Base-by-base conservation (phyloP, 1,140 invertebrate genomes). In the Euborellia annulipes region DNA sequence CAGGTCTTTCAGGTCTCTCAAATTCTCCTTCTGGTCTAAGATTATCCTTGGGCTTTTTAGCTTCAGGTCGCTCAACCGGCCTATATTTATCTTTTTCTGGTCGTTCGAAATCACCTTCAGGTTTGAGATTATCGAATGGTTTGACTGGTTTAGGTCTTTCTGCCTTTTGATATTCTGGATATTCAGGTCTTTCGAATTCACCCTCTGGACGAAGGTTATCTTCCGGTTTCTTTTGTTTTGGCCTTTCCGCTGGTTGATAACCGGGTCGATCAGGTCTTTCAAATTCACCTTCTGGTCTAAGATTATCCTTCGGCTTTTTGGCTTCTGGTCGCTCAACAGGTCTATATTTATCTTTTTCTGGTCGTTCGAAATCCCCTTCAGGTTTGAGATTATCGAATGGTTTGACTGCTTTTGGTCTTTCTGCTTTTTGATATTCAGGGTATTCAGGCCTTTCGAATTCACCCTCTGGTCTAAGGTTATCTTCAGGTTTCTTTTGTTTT, bases 181-280 rank as follows among this genome's bases (percentile, higher is more conserved):
- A 36, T 54, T 42, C 13, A 3, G 53, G 44, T 44, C 60, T 62
- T 51, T 70, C 62, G 50, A 78, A 79, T 0, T 70, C 64, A 2
- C 76, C 75, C 59, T 77, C 73, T 0, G 68, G 65, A 41, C 57
- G 60, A 0, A 78, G 48, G 53, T 77, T 76, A 51, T 77, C 73
- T 36, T 66, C 52, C 14, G 71, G 74, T 58, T 63, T 70, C 16
- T 66, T 65, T 2, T 60, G 58, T 7, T 60, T 54, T 8, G 64
- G 57, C 16, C 70, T 54, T 40, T 76, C 74, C 1, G 63, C 68
- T 9, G 70, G 69, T 41, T 48, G 49, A 17, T 50, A 41, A 7
- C 49, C 22, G 18, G 42, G 18, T 37, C 45, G 53, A 34, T 47
- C 17, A n/a, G 55, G 57, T 45, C 58, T 52, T 43, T 59, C 58